phyloP scores from a whole-genome alignment of 2,888 invertebrate genomes.

The Conops quadrifasciatus region DNA sequence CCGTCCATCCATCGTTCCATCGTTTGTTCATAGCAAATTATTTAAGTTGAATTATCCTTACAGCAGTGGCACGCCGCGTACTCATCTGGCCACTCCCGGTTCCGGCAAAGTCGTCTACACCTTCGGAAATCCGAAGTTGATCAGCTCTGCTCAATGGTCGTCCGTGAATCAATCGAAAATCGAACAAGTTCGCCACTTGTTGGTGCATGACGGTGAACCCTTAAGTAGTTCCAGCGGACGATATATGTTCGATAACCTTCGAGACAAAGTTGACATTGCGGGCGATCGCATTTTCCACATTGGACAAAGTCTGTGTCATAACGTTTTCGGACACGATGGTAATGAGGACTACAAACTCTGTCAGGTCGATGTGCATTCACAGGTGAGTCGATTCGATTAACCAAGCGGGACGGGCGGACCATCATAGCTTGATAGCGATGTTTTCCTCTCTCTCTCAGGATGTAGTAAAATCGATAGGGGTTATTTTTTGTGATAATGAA shows the following conservation, averaged over 20 bases:
- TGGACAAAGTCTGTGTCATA: slow-evolving; percentile 59
- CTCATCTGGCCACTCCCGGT: slow-evolving; percentile 48
- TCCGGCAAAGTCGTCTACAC: slow-evolving; percentile 72
- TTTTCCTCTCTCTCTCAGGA: slow-evolving; percentile 42
- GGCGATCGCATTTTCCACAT: slow-evolving; percentile 59
- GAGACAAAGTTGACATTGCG: slow-evolving; percentile 56
- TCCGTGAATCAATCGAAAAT: slow-evolving; percentile 51
- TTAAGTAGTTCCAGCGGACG: slow-evolving; percentile 57
- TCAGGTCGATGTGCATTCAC: slow-evolving; percentile 57
- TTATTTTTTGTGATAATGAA: slow-evolving; percentile 79
- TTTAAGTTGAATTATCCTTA: too few species aligned
- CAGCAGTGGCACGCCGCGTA: slow-evolving; percentile 52
- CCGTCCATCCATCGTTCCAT: too few species aligned
- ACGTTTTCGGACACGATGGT: slow-evolving; percentile 53
- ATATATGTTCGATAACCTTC: slow-evolving; percentile 64
- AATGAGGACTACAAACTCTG: slow-evolving; percentile 56
- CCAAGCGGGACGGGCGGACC: neutral
- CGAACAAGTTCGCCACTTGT: slow-evolving; percentile 66
- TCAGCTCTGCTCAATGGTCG: slow-evolving; percentile 62
- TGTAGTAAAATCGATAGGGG: slow-evolving; percentile 70
- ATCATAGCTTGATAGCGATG: neutral
- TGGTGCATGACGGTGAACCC: slow-evolving; percentile 67
- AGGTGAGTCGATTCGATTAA: slow-evolving; percentile 47
- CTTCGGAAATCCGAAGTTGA: slow-evolving; percentile 69
- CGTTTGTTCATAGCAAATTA: too few species aligned